phyloP scores from a whole-genome alignment of 2,888 invertebrate genomes.

The Amphiduros pacificus region DNA sequence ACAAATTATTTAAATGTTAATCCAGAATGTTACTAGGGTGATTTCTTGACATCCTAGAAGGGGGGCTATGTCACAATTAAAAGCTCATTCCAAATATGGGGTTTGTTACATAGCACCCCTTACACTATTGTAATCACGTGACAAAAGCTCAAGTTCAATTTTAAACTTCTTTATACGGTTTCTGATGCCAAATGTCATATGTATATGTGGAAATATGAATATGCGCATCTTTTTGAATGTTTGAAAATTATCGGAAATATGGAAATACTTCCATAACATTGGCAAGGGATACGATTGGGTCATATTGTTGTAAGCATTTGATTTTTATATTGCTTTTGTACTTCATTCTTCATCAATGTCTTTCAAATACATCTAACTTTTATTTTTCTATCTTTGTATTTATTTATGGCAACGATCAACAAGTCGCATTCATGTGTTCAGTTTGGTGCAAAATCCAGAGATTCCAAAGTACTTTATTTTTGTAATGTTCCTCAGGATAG shows the following conservation, averaged over 20 bases:
- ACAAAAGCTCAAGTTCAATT: slow-evolving; percentile 22
- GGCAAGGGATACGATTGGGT: slow-evolving; percentile 13
- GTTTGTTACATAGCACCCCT: no score
- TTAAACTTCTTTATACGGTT: slow-evolving; percentile 17
- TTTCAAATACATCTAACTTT: slow-evolving; percentile 17
- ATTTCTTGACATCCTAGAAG: no score
- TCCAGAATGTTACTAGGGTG: no score
- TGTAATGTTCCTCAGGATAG: no score
- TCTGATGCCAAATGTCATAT: slow-evolving; percentile 23
- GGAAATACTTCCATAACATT: slow-evolving; percentile 11
- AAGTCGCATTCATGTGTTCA: slow-evolving; percentile 9
- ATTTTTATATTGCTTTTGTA: slow-evolving; percentile 18
- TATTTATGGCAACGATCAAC: slow-evolving; percentile 15
- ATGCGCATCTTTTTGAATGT: slow-evolving; percentile 19
- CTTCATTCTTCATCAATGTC: slow-evolving; percentile 19
- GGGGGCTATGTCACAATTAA: no score
- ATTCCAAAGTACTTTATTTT: not conserved
- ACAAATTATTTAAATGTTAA: no score
- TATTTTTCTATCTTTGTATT: slow-evolving; percentile 23
- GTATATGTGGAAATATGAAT: slow-evolving; percentile 13
- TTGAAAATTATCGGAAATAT: slow-evolving; percentile 13
- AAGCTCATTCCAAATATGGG: no score
- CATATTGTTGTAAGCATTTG: slow-evolving; percentile 14
- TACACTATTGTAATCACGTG: slow-evolving; percentile 10
- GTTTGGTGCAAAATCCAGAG: slow-evolving; percentile 2